Evolutionary conservation across 2,797 vertebrate species (phyloP), one percentile per base, ranked within the genome.

Genomic region (Xyrichtys novacula): DNA sequence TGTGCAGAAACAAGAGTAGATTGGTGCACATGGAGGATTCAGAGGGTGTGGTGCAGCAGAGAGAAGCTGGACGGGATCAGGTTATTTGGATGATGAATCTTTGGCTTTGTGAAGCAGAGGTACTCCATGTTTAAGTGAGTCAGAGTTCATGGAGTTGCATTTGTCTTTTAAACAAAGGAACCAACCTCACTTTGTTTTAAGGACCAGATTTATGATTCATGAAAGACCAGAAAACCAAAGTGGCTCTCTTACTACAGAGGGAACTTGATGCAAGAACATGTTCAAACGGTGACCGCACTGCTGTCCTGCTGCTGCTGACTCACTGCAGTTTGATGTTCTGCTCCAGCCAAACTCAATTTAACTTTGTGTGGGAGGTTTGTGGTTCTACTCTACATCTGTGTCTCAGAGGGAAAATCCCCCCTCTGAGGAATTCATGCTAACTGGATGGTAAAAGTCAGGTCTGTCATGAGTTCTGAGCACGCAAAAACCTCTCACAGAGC

Each of bases 331-430:
- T 63, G 55, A 77, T 61, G 69, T 52, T 69, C 47, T 39, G 29
- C 48, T 65, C 15, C n/a, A 56, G 26, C 42, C 65, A 74, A 69
- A 69, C 68, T 69, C 44, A 59, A 59, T 74, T 59, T 39, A 60
- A 68, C 56, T 53, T 85, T 71, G 42, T 56, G 59, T 71, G 65
- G 61, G 69, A 74, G 58, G 52, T 47, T 75, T 76, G 69, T 52
- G 78, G 76, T 73, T n/a, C 8, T 23, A 19, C 43, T 36, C 68
- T 49, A 31, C 65, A 73, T 78, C 47, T 81, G 65, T 26, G 61
- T 65, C 34, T 71, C 49, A 46, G 9, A 62, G 39, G 61, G 48
- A 71, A 74, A 74, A 61, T 61, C 32, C 68, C 67, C 65, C 52
- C 52, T 80, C 34, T 2, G 40, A 76, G 52, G 63, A 65, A 39